Conservation (phyloP, 2,113 vertebrate species). For the Merops nubicus region DNA sequence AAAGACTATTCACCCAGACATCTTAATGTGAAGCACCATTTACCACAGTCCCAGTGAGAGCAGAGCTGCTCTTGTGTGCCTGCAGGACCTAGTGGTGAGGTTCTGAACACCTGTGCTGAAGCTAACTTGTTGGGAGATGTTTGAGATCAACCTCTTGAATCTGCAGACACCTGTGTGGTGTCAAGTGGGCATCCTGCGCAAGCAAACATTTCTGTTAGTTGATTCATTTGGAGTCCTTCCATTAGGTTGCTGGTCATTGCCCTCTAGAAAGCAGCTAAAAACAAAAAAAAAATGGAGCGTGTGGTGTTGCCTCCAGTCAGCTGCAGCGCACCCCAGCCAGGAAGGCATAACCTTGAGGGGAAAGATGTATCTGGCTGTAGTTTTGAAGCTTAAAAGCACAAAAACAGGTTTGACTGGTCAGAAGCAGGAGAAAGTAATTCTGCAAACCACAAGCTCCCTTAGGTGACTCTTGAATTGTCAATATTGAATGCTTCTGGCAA, state of each 20-base stretch:
- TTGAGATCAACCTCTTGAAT: fast-evolving
- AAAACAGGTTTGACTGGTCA: not conserved
- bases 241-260: fast-evolving
- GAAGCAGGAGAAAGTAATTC: not conserved
- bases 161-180: too few species aligned
- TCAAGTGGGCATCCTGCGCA: fast-evolving
- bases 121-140: fast-evolving
- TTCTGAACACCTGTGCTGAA: not conserved
- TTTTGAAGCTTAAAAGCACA: not conserved
- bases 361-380: fast-evolving
- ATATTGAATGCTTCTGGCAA: fast-evolving
- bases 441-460: not conserved
- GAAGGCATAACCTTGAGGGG: fast-evolving
- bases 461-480: fast-evolving
- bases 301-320: fast-evolving
- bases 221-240: fast-evolving
- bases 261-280: not conserved
- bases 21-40: fast-evolving
- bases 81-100: fast-evolving
- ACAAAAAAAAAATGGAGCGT: fast-evolving
- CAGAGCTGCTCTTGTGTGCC: fast-evolving
- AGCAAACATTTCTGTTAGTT: fast-evolving
- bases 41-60: fast-evolving
- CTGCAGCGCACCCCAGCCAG: not conserved
- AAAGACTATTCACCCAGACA: fast-evolving